Conservation (phyloP, 2,113 vertebrate species). For the Coreoperca whiteheadi region DNA sequence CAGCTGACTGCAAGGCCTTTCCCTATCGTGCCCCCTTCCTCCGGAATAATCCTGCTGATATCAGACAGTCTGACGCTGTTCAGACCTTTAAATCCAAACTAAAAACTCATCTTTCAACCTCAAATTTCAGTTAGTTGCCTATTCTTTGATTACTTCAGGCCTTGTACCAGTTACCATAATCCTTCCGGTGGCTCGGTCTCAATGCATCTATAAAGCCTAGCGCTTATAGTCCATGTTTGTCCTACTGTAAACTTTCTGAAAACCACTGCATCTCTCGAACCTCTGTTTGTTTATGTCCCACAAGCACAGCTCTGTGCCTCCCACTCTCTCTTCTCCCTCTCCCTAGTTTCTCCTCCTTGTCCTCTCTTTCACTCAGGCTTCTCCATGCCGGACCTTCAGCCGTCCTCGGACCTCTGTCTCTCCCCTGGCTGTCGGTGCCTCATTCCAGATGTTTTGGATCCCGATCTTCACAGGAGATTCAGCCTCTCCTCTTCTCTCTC, state of each 20-base stretch:
- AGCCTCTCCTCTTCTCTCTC: no score
- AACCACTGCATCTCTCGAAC: background rate
- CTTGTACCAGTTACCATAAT: no score
- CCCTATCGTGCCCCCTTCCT: background rate
- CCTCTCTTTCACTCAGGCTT: no score
- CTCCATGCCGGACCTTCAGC: no score
- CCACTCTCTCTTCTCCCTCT: no score
- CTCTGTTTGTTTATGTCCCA: background rate
- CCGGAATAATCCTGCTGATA: background rate
- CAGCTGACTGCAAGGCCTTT: background rate
- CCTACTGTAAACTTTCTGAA: constrained; percentile 1
- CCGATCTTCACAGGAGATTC: no score
- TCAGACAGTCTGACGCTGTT: background rate
- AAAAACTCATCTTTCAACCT: background rate
- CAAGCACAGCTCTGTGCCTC: no score
- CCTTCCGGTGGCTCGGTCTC: background rate
- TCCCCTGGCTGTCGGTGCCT: background rate
- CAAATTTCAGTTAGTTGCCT: background rate
- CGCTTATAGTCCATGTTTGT: background rate
- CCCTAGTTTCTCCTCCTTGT: no score
- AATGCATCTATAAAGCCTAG: background rate
- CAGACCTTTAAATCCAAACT: background rate
- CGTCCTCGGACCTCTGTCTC: background rate
- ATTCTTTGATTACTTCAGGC: background rate
- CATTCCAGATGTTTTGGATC: no score